Percentiles rank a stretch among this genome's conserved stretches.
Conservation (phyloP, 2,797 vertebrate species). For the Eleutherodactylus coqui region DNA sequence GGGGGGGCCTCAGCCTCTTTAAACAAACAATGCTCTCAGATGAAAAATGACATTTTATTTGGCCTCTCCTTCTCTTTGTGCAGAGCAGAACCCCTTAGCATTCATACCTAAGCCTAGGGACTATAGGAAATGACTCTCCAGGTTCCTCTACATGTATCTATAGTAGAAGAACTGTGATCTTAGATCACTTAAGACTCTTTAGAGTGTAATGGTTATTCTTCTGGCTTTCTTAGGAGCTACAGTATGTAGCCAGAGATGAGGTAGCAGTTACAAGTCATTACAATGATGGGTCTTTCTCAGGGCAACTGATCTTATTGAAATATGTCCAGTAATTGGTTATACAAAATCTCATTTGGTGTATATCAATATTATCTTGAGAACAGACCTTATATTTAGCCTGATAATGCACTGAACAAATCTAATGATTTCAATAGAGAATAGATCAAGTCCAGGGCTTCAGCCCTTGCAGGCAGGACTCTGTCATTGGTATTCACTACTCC, state of each 20-base stretch:
- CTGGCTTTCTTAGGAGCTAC: neutral
- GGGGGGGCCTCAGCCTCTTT: constrained; percentile 41
- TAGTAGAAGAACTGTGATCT: neutral
- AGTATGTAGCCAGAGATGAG: neutral
- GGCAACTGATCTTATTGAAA: constrained; percentile 14
- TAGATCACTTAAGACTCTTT: neutral
- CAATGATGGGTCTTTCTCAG: neutral
- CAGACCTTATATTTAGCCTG: constrained; percentile 1
- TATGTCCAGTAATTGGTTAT: constrained; percentile 17
- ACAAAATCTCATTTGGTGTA: constrained; percentile 11
- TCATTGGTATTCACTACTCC: constrained; percentile 12
- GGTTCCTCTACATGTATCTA: neutral
- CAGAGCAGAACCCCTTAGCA: neutral
- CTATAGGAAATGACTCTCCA: too few relatives aligned
- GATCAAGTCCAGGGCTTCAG: neutral
- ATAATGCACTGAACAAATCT: constrained; percentile 35
- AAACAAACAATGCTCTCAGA: constrained; percentile 58
- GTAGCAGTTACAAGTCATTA: neutral
- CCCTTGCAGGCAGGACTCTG: neutral
- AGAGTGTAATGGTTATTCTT: neutral
- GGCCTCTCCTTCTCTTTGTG: neutral
- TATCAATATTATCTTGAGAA: constrained; percentile 43
- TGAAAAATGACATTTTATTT: constrained; percentile 55
- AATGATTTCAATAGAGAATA: constrained; percentile 16
- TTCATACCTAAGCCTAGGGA: neutral